phyloP scores from a whole-genome alignment of 2,888 invertebrate genomes.

The Diadegma fenestrale region DNA sequence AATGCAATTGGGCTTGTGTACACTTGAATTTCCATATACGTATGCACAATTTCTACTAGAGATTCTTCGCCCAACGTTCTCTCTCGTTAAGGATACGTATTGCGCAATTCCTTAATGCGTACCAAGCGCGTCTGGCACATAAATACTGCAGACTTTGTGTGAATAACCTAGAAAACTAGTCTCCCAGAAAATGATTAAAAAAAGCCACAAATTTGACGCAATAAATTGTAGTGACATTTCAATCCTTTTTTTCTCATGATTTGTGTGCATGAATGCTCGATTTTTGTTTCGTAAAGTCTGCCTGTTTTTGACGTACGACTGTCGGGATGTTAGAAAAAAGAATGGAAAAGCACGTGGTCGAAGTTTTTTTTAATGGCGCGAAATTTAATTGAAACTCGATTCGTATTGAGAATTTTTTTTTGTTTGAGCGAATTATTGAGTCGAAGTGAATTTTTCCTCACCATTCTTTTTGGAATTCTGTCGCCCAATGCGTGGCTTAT shows the following conservation, averaged over 20 bases:
- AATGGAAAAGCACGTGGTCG: not conserved
- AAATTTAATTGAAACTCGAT: not conserved
- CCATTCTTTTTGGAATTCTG: conserved; percentile 88
- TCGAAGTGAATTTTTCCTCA: conserved; percentile 73
- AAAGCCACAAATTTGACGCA: not conserved
- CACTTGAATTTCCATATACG: not conserved
- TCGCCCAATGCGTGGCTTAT: conserved; percentile 88
- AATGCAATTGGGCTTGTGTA: not conserved
- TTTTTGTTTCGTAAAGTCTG: not conserved
- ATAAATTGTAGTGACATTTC: conserved; percentile 27
- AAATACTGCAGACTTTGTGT: conserved; percentile 29
- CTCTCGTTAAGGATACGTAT: not conserved
- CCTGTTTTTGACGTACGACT: not conserved
- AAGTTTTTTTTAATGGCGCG: not conserved
- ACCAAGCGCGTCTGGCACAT: conserved; percentile 32
- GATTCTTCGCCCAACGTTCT: not conserved
- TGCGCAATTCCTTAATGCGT: conserved; percentile 40
- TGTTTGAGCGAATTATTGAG: not conserved
- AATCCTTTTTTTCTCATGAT: conserved; percentile 1
- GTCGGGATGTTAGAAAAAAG: not conserved
- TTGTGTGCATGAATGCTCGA: not conserved
- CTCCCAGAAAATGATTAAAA: conserved; percentile 20
- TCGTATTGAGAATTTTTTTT: not conserved
- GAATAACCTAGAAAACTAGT: conserved; percentile 45
- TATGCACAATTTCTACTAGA: conserved; percentile 2